A percentile compares a stretch with the other conserved stretches of the same genome.
phyloP scores from a whole-genome alignment of 2,888 invertebrate genomes.

The Bimastos eiseni region DNA sequence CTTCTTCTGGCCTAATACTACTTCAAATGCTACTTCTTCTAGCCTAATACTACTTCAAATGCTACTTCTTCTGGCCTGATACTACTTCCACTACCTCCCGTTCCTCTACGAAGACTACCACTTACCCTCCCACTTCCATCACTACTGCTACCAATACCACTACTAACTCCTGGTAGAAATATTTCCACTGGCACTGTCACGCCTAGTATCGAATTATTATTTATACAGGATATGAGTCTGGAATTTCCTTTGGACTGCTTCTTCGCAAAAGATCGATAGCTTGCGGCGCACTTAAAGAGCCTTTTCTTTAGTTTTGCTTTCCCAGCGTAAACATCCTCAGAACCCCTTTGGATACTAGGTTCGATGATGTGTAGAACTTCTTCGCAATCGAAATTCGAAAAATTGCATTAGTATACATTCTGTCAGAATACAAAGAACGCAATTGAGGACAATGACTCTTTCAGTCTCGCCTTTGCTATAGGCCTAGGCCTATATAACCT shows the following conservation, averaged over 20 bases:
- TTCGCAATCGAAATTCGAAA: not conserved
- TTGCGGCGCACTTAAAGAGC: not conserved
- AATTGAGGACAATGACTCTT: not conserved
- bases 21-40: no score
- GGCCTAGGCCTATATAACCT: not conserved
- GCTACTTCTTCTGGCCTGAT: no score
- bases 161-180: not conserved
- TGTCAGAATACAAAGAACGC: not conserved
- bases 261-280: not conserved
- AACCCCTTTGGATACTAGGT: not conserved
- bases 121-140: not conserved
- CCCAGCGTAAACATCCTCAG: not conserved
- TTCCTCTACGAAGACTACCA: not conserved
- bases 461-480: not conserved
- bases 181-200: no score
- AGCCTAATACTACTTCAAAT: no score
- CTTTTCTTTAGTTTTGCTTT: not conserved
- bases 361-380: not conserved
- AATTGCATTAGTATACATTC: not conserved
- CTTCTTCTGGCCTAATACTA: no score
- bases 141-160: constrained; percentile 16
- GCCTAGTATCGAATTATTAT: not conserved
- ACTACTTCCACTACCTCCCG: constrained; percentile 21
- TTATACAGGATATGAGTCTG: not conserved
- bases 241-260: not conserved